Percentiles rank a stretch among this genome's conserved stretches.
Evolutionary conservation across 1,140 invertebrate species (phyloP).

Genomic region (Nasonia vitripennis): DNA sequence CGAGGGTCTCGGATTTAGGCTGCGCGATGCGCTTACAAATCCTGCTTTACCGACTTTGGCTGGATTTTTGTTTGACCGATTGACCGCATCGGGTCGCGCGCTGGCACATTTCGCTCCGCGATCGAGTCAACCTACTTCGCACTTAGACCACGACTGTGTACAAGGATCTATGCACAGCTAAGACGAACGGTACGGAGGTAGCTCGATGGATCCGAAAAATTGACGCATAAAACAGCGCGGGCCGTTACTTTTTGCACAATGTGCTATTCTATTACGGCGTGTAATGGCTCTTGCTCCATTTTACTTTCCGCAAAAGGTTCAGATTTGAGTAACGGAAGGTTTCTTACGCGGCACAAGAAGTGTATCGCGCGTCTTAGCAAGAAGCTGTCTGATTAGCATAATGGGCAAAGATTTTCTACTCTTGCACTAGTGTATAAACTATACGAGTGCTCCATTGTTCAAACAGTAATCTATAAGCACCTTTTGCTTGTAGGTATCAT

Average conservation of each 20-base stretch:
- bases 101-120: background rate
- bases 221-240: too few species aligned
- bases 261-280: background rate
- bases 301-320: background rate
- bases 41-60: background rate
- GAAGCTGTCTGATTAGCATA: background rate
- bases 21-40: background rate
- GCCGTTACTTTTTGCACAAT: background rate
- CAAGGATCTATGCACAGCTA: background rate
- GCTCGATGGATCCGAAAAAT: background rate
- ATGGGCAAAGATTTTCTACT: too few species aligned
- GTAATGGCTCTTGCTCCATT: slow-evolving; percentile 6
- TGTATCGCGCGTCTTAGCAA: background rate
- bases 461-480: too few species aligned
- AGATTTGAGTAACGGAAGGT: slow-evolving; percentile 5
- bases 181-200: background rate
- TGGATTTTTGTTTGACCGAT: background rate
- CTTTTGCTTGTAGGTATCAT: too few species aligned
- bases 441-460: too few species aligned
- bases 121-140: background rate
- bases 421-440: too few species aligned
- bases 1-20: background rate
- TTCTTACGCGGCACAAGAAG: background rate
- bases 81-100: background rate
- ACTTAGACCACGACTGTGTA: too few species aligned